These are phyloP conservation scores for Paramisgurnus dabryanus DNA, from an alignment of 2,113 vertebrate genomes.

Conservation along the genomic window DNA sequence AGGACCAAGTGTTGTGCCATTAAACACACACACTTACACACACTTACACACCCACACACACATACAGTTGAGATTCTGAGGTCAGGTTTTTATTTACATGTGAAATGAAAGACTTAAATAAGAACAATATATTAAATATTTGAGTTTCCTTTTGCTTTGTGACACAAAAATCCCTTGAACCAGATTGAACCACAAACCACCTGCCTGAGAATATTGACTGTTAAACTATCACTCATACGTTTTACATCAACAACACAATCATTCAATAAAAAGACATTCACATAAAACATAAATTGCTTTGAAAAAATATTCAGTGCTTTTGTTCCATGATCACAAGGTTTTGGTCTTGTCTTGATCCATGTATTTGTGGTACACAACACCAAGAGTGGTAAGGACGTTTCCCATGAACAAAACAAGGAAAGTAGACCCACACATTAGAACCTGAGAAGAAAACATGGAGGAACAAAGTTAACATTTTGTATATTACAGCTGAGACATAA, in stretches of 20 bases:
- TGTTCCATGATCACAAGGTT: conserved; percentile 43
- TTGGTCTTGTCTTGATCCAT: conserved; percentile 80
- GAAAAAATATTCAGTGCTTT: background rate
- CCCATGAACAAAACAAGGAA: conserved; percentile 92
- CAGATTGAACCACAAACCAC: background rate
- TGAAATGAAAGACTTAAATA: background rate
- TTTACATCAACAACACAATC: background rate
- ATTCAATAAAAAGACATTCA: conserved; percentile 39
- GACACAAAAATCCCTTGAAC: background rate
- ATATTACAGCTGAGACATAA: too few species aligned
- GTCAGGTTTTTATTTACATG: background rate
- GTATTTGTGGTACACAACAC: conserved; percentile 93
- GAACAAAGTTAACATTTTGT: too few species aligned
- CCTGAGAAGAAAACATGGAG: conserved; percentile 68
- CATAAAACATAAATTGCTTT: conserved; percentile 30
- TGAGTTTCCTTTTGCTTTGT: background rate
- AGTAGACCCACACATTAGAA: conserved; percentile 88
- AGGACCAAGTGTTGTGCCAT: background rate
- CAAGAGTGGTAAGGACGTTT: conserved; percentile 92
- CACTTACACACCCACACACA: background rate
- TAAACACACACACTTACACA: background rate
- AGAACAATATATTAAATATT: background rate
- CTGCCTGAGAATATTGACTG: too few species aligned
- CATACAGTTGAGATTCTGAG: background rate
- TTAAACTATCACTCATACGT: background rate